A percentile compares a stretch with the other conserved stretches of the same genome.
Evolutionary conservation across 1,140 invertebrate genomes (phyloP).

Genomic region (Pseudomyrmex concolor): DNA sequence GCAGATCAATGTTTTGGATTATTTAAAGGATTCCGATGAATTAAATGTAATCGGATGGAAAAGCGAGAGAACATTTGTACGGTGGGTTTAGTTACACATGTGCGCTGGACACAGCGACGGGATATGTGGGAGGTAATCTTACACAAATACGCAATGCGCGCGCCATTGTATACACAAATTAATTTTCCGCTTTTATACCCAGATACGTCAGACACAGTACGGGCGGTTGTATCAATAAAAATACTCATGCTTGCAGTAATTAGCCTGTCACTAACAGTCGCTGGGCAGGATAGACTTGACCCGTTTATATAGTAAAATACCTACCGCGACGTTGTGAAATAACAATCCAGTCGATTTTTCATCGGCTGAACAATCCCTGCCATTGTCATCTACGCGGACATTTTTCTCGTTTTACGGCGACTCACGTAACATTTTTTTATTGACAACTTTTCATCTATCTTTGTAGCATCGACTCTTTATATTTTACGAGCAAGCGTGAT

Average conservation of each 20-base stretch:
- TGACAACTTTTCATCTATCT: constrained; percentile 52
- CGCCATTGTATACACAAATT: constrained; percentile 12
- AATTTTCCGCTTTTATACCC: constrained; percentile 50
- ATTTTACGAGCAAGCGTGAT: constrained; percentile 38
- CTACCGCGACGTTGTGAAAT: constrained; percentile 47
- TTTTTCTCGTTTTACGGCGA: constrained; percentile 33
- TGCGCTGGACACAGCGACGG: not conserved
- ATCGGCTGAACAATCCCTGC: constrained; percentile 20
- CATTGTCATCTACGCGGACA: constrained; percentile 33
- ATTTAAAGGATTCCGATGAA: constrained; percentile 25
- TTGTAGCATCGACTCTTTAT: constrained; percentile 2
- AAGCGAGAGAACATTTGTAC: constrained; percentile 4
- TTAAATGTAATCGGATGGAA: constrained; percentile 19
- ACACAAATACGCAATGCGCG: constrained; percentile 11
- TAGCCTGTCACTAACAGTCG: constrained; percentile 49
- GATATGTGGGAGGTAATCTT: not conserved
- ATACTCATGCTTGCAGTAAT: constrained; percentile 57
- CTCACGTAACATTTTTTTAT: constrained; percentile 32
- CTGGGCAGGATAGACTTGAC: constrained; percentile 48
- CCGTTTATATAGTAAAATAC: constrained; percentile 53
- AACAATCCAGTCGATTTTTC: constrained; percentile 55
- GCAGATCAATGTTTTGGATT: not conserved
- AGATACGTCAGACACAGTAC: constrained; percentile 45
- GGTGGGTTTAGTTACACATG: not conserved
- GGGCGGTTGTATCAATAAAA: constrained; percentile 60